Conservation (phyloP, 2,113 vertebrate species). For the Meles meles region DNA sequence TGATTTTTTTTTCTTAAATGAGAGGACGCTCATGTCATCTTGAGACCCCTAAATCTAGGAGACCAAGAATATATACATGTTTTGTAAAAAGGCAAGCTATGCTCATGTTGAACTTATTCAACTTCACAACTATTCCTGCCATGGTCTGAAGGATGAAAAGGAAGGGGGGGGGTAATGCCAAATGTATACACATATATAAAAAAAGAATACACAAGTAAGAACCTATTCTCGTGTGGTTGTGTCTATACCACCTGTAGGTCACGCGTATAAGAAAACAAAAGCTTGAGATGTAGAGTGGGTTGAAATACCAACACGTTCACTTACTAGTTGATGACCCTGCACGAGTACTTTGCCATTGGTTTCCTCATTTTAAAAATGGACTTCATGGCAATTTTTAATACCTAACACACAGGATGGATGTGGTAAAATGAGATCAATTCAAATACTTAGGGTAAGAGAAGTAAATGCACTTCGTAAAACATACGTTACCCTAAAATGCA, state of each 20-base stretch:
- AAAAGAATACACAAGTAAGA: not conserved
- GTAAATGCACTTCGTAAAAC: not conserved
- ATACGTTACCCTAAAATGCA: not conserved
- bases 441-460: not conserved
- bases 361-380: not conserved
- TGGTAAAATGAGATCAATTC: not conserved
- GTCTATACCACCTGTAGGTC: not conserved
- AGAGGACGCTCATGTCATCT: not conserved
- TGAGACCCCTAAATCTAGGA: not conserved
- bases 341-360: not conserved
- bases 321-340: not conserved
- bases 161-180: not conserved
- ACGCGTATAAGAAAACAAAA: not conserved
- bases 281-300: not conserved
- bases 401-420: not conserved
- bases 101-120: not conserved
- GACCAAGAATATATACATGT: not conserved
- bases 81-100: fast-evolving
- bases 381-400: not conserved
- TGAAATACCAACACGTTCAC: not conserved
- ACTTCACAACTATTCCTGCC: not conserved
- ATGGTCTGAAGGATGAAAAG: not conserved
- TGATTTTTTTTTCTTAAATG: not conserved
- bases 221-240: not conserved
- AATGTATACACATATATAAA: fast-evolving